phyloP scores from a whole-genome alignment of 2,113 vertebrate genomes.

The Python bivittatus region DNA sequence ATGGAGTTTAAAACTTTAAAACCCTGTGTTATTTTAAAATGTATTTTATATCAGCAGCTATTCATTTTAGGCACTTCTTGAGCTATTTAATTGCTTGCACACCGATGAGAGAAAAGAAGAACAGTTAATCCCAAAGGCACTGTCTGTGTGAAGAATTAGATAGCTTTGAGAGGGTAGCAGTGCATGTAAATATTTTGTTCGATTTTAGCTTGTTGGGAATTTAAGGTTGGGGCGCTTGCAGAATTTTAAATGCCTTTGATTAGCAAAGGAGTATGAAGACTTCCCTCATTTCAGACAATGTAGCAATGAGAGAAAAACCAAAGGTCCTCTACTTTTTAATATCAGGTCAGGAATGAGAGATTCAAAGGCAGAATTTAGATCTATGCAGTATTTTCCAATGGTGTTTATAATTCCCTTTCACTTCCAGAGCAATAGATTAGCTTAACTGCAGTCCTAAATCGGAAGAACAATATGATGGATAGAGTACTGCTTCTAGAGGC shows the following conservation, averaged over 20 bases:
- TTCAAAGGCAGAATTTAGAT: background rate
- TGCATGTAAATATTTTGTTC: slow-evolving; percentile 28
- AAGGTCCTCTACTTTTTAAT: background rate
- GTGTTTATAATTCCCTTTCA: background rate
- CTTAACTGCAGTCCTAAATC: background rate
- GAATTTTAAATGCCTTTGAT: slow-evolving; percentile 31
- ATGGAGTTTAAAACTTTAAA: background rate
- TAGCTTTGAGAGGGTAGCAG: slow-evolving; percentile 4
- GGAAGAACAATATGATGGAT: background rate
- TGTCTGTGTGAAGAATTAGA: slow-evolving; percentile 17
- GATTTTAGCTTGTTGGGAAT: slow-evolving; percentile 33
- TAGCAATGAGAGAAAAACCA: background rate
- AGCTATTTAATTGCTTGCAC: slow-evolving; percentile 16
- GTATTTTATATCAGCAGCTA: background rate
- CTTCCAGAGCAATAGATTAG: background rate
- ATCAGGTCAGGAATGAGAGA: background rate
- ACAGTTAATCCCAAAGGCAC: slow-evolving; percentile 21
- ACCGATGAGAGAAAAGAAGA: slow-evolving; percentile 14
- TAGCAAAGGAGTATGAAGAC: background rate
- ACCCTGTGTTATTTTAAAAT: background rate
- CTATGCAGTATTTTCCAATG: background rate
- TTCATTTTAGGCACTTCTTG: background rate
- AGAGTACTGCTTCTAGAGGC: background rate
- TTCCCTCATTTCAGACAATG: background rate
- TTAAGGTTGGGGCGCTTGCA: slow-evolving; percentile 12